A percentile compares a stretch with the other conserved stretches of the same genome.
These are phyloP conservation scores for Agrilus biguttatus DNA, from an alignment of 2,888 invertebrate genomes.

Conservation along the genomic window DNA sequence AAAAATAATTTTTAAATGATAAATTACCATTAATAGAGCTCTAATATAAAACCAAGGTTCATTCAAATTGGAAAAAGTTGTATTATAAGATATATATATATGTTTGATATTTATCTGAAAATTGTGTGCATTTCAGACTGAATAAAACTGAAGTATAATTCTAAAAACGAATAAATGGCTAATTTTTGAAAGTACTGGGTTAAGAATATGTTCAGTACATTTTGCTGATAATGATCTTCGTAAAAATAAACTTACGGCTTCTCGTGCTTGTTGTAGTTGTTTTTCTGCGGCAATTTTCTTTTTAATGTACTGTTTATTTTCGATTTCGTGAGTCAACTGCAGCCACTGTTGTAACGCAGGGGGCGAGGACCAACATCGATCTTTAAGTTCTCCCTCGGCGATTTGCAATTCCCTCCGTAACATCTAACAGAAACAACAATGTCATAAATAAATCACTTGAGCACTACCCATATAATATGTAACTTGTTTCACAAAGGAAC, in stretches of 20 bases:
- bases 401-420: constrained; percentile 66
- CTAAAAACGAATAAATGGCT: too few species aligned
- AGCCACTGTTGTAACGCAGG: constrained; percentile 86
- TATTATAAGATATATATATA: too few species aligned
- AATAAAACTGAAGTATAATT: too few species aligned
- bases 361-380: constrained; percentile 81
- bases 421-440: constrained; percentile 39
- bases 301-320: constrained; percentile 72
- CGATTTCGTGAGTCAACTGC: constrained; percentile 90
- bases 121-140: too few species aligned
- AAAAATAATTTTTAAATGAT: too few species aligned
- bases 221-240: too few species aligned
- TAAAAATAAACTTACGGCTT: constrained; percentile 51
- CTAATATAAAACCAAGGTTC: too few species aligned
- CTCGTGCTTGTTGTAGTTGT: constrained; percentile 75
- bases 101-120: too few species aligned
- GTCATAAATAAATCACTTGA: background rate
- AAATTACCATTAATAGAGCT: too few species aligned
- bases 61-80: too few species aligned
- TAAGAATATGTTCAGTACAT: too few species aligned
- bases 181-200: too few species aligned
- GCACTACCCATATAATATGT: background rate
- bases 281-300: constrained; percentile 72
- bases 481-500: background rate
- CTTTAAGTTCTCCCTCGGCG: constrained; percentile 82